Percentiles rank a stretch among this genome's conserved stretches.
Evolutionary conservation across 1,140 invertebrate species (phyloP).

Genomic region (Lanistes nyassanus): DNA sequence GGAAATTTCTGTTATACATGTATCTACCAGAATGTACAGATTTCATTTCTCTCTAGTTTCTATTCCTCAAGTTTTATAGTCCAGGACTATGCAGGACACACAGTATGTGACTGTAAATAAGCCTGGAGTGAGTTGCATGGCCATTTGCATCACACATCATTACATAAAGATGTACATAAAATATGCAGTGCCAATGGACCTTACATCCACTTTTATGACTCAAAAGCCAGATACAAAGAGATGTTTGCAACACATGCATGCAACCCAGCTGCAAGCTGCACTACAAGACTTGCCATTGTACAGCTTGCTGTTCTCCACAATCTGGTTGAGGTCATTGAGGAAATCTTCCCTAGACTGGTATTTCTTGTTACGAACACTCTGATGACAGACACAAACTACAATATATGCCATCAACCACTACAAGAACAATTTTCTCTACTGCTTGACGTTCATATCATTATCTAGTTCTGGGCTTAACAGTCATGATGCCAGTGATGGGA

Average conservation of each 20-base stretch:
- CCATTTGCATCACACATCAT: too few relatives aligned
- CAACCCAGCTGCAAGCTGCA: too few relatives aligned
- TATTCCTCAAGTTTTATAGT: too few relatives aligned
- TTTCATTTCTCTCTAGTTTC: too few relatives aligned
- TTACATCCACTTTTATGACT: neutral
- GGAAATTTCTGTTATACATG: too few relatives aligned
- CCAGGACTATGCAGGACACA: too few relatives aligned
- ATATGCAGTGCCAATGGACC: neutral
- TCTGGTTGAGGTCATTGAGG: conserved; percentile 92
- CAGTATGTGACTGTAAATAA: too few relatives aligned
- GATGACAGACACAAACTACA: conserved; percentile 20
- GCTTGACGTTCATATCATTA: neutral
- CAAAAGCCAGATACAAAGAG: too few relatives aligned
- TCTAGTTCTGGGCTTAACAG: neutral
- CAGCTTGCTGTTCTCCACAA: conserved; percentile 92
- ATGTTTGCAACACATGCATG: too few relatives aligned
- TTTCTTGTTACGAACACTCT: conserved; percentile 79
- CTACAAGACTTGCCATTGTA: conserved; percentile 82
- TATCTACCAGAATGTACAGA: too few relatives aligned
- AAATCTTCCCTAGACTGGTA: conserved; percentile 96
- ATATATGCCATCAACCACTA: neutral
- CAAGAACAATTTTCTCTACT: neutral
- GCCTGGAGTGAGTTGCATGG: too few relatives aligned
- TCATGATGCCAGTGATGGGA: too few relatives aligned
- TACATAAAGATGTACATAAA: neutral